Percentiles rank a stretch among this genome's conserved stretches.
phyloP scores from a whole-genome alignment of 2,888 invertebrate genomes.

The Gymnosoma rotundatum region DNA sequence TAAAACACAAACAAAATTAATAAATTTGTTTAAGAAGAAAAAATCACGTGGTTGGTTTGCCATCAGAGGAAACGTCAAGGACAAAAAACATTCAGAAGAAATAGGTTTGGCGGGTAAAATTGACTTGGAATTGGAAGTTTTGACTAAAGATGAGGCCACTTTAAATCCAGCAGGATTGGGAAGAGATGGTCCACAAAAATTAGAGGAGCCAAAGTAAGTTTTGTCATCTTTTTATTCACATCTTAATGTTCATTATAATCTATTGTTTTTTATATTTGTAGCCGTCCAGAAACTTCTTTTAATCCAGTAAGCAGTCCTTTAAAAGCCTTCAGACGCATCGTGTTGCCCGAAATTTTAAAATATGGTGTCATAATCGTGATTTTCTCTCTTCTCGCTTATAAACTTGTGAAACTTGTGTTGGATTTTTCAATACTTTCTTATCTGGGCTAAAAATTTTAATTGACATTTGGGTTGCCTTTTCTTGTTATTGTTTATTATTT shows the following conservation, averaged over 20 bases:
- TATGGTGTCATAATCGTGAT: conserved; percentile 71
- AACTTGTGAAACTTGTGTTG: conserved; percentile 25
- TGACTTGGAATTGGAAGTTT: conserved; percentile 86
- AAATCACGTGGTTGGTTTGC: conserved; percentile 89
- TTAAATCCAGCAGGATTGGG: conserved; percentile 86
- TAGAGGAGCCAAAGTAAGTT: conserved; percentile 86
- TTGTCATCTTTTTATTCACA: neutral
- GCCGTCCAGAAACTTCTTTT: conserved; percentile 86
- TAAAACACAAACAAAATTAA: conserved; percentile 56
- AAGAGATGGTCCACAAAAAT: conserved; percentile 85
- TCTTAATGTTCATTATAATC: neutral
- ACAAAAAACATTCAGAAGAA: neutral
- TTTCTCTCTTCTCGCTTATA: conserved; percentile 44
- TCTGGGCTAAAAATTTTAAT: too few relatives aligned
- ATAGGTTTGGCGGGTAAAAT: conserved; percentile 84
- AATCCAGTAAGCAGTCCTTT: conserved; percentile 85
- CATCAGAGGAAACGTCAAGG: conserved; percentile 67
- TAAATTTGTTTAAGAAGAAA: conserved; percentile 86
- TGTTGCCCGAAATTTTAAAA: conserved; percentile 71
- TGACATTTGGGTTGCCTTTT: too few relatives aligned
- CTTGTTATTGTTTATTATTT: too few relatives aligned
- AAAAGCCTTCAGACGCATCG: conserved; percentile 81
- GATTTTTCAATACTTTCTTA: conserved; percentile 11
- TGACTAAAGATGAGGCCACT: conserved; percentile 85
- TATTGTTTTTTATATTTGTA: conserved; percentile 75